Conservation (phyloP, 2,888 invertebrate species). For the Rutpela maculata region DNA sequence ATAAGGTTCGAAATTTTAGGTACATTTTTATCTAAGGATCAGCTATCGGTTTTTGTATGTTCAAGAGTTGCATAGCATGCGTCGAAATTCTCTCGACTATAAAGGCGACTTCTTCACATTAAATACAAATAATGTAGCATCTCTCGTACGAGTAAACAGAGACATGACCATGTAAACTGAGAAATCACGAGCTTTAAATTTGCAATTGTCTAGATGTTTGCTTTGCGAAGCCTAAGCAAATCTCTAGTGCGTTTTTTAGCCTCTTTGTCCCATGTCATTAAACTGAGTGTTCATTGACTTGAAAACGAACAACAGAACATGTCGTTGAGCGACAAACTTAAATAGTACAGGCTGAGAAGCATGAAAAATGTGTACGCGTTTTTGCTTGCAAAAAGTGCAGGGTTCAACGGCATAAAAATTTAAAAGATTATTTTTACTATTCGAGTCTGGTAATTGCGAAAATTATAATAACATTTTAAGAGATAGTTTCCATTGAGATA, state of each 20-base stretch:
- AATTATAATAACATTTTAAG: too few species aligned
- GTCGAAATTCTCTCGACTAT: too few species aligned
- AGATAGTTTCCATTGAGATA: too few species aligned
- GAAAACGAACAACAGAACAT: constrained; percentile 22
- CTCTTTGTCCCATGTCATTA: constrained; percentile 33
- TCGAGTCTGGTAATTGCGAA: too few species aligned
- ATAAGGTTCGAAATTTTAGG: too few species aligned
- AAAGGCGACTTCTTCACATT: constrained; percentile 3
- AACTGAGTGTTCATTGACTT: constrained; percentile 33
- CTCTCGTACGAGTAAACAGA: not conserved
- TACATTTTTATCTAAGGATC: too few species aligned
- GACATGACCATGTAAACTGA: not conserved
- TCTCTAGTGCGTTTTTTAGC: constrained; percentile 17
- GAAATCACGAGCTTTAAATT: not conserved
- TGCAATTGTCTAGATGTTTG: constrained; percentile 1
- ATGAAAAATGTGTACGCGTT: not conserved
- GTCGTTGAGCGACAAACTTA: constrained; percentile 11
- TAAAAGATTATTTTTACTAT: too few species aligned
- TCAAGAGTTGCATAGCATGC: too few species aligned
- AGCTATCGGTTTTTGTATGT: too few species aligned
- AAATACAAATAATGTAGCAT: not conserved
- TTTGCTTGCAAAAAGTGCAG: not conserved
- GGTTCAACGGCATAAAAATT: not conserved
- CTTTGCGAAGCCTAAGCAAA: constrained; percentile 22
- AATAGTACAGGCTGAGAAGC: not conserved